These are phyloP conservation scores for Mormyrops attenuatus DNA, from an alignment of 2,797 vertebrate species.

Conservation along the genomic window DNA sequence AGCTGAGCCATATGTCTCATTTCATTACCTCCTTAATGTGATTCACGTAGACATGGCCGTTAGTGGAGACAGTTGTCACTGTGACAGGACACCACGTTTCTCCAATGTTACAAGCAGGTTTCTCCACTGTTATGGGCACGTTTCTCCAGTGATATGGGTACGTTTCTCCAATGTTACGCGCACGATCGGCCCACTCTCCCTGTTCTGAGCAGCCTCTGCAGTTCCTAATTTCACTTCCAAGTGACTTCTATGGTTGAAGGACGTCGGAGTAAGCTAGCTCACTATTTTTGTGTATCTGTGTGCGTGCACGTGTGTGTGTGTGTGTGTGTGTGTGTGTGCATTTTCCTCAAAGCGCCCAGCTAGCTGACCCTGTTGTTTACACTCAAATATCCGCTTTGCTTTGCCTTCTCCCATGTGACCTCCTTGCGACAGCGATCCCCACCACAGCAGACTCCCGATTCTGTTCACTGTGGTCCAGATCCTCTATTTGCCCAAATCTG, in stretches of 20 bases:
- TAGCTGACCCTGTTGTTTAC: neutral
- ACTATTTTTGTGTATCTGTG: neutral
- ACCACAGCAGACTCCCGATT: neutral
- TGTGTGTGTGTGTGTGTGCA: neutral
- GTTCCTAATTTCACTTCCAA: neutral
- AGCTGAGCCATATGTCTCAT: neutral
- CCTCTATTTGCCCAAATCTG: neutral
- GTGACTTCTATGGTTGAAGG: neutral
- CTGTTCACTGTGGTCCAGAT: neutral
- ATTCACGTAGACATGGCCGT: neutral
- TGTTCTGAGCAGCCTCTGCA: neutral
- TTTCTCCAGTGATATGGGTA: neutral
- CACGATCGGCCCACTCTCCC: neutral
- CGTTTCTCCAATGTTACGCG: neutral
- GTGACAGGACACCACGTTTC: neutral
- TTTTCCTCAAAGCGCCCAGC: neutral
- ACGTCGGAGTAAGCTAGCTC: neutral
- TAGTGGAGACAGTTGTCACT: neutral
- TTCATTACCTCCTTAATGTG: conserved; percentile 2
- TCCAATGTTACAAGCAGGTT: neutral
- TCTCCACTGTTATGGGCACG: too few species aligned
- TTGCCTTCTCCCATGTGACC: neutral
- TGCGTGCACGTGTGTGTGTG: neutral
- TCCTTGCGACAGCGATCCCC: neutral
- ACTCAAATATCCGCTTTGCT: neutral